These are phyloP conservation scores for Tetragonula carbonaria DNA, from an alignment of 2,888 invertebrate species.

Conservation along the genomic window DNA sequence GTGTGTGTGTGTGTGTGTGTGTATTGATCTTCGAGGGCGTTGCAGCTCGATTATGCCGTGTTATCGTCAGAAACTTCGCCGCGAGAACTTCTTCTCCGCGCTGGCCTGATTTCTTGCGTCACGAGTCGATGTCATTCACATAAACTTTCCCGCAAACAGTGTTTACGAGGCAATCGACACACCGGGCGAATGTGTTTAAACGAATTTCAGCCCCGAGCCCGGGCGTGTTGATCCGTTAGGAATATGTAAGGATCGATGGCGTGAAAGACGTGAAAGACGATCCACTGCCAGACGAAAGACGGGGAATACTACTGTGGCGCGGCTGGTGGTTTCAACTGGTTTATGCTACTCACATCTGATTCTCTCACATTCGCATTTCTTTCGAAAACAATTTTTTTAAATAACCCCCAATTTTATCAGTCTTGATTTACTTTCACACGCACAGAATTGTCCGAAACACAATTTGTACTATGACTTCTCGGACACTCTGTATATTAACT, in stretches of 20 bases:
- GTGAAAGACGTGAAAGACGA: neutral
- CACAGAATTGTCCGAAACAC: no score
- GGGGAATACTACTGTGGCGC: neutral
- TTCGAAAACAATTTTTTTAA: no score
- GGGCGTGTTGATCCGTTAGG: no score
- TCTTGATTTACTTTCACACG: no score
- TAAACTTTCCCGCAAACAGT: neutral
- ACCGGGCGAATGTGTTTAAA: neutral
- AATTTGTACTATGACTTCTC: no score
- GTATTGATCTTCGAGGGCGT: neutral
- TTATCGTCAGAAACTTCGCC: conserved; percentile 13
- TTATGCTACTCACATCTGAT: neutral
- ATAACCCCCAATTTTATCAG: no score
- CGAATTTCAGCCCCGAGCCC: no score
- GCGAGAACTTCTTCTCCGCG: neutral
- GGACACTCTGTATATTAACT: no score
- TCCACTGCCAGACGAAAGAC: conserved; percentile 9
- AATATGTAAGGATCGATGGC: neutral
- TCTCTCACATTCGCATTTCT: no score
- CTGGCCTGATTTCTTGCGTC: neutral
- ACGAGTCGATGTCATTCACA: conserved; percentile 2
- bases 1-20: neutral
- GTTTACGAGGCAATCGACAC: neutral
- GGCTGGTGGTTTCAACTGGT: neutral
- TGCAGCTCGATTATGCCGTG: conserved; percentile 6